Conservation (phyloP, 1,140 invertebrate species). For the Temnothorax nylanderi region DNA sequence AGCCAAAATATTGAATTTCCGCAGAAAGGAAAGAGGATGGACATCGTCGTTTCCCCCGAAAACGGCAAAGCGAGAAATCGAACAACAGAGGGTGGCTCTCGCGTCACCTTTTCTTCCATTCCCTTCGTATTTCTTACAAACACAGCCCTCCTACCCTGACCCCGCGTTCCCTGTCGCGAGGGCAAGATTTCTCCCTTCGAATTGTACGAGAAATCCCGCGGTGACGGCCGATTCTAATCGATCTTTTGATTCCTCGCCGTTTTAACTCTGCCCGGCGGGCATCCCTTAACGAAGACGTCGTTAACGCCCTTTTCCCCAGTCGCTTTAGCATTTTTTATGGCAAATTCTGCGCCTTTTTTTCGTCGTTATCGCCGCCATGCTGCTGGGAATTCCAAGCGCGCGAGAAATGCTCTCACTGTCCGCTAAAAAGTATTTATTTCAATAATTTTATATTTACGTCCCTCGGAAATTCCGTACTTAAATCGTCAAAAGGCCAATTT, state of each 20-base stretch:
- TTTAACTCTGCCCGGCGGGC: constrained; percentile 77
- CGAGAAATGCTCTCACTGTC: not conserved
- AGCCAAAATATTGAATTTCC: constrained; percentile 83
- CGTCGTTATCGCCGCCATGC: constrained; percentile 16
- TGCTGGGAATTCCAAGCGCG: constrained; percentile 63
- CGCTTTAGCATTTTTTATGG: constrained; percentile 32
- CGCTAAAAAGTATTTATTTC: not conserved
- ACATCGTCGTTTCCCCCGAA: constrained; percentile 53
- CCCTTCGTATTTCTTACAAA: constrained; percentile 41
- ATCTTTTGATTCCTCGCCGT: constrained; percentile 70
- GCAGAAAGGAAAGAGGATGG: constrained; percentile 64
- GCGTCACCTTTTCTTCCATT: constrained; percentile 45
- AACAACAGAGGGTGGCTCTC: constrained; percentile 65
- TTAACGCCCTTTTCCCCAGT: constrained; percentile 40
- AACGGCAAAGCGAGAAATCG: constrained; percentile 61
- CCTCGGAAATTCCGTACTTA: not conserved
- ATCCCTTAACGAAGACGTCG: constrained; percentile 73
- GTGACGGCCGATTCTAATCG: constrained; percentile 72
- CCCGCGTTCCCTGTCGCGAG: constrained; percentile 46
- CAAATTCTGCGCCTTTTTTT: constrained; percentile 22
- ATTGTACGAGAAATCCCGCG: constrained; percentile 69
- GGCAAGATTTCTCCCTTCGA: constrained; percentile 61
- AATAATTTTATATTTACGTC: constrained; percentile 2
- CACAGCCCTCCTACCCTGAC: constrained; percentile 47
- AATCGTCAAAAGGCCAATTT: not conserved